Base-by-base conservation (phyloP, 2,888 invertebrate genomes). In the Diarsia brunnea region DNA sequence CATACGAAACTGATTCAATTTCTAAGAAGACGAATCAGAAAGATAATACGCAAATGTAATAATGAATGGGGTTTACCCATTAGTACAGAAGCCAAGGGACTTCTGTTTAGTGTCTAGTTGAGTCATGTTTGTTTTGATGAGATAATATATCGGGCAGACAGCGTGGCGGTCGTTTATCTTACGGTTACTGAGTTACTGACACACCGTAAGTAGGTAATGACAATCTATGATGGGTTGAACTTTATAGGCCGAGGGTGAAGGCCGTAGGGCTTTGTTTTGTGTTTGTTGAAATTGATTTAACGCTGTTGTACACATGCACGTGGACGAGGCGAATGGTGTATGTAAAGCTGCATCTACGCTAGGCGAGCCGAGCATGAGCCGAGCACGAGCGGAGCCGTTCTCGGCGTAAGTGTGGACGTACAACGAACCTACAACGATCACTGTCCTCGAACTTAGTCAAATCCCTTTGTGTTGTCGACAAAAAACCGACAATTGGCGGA, bases 121-220 rank as follows among this genome's bases (percentile, higher is more conserved):
- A 84, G 16, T 75, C 75, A 84, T 75, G 49, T 68, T 65, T 74
- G 75, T 69, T 75, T 68, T 12, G 74, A 80, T 68, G 75, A 75
- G 53, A 45, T 63, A 74, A 79, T 67, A 14, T 38, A 61, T 63
- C 24, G 60, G 53, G 31, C n/a, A 82, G 81, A 82, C 81, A 16
- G 81, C 81, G 60, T 1, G 81, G 81, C 81, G 38, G 64, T 38
- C 60, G 53, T 31, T 69, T 73, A 79, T 75, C 70, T 61, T 2
- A 24, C 12, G 11, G 14, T 11, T n/a, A 27, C 21, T 51, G 45
- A 65, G 12, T 8, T n/a, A n/a, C n/a, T 51, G 45, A 65, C 63
- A 60, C 64, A 38, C 45, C 27, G 47, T 51, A 49, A 14, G 24
- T 21, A 47, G 21, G 16, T 43, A 27, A 21, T 31, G n/a, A 38